phyloP scores from a whole-genome alignment of 2,888 invertebrate genomes.

The Hyposoter dolosus region DNA sequence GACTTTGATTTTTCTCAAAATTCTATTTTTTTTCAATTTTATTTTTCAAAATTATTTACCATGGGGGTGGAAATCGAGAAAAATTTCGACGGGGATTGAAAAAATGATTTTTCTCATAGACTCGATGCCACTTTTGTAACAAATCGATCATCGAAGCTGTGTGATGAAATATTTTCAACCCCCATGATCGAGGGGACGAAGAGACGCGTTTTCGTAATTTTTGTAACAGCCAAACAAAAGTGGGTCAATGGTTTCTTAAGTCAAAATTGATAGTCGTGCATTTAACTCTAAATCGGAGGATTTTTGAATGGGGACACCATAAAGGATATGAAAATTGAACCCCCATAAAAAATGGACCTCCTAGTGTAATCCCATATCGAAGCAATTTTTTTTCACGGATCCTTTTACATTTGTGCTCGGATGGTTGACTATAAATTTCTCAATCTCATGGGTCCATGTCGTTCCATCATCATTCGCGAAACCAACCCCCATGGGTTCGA shows the following conservation, averaged over 20 bases:
- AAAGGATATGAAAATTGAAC: neutral
- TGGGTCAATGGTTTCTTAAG: neutral
- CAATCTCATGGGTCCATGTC: slow-evolving; percentile 2
- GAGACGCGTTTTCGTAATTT: neutral
- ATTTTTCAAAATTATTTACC: too few relatives aligned
- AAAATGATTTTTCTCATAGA: neutral
- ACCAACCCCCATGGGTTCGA: neutral
- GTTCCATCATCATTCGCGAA: neutral
- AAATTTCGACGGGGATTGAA: neutral
- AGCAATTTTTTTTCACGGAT: neutral
- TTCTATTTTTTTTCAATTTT: too few relatives aligned
- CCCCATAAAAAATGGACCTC: neutral
- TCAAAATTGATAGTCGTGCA: neutral
- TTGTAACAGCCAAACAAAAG: neutral
- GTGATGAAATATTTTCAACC: neutral
- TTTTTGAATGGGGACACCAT: neutral
- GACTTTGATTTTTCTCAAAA: too few relatives aligned
- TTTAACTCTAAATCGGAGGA: neutral
- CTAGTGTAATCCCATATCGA: neutral
- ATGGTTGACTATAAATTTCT: slow-evolving; percentile 19
- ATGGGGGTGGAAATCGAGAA: too few relatives aligned
- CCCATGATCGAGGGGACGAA: neutral
- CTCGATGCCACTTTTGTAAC: neutral
- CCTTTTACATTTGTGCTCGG: neutral
- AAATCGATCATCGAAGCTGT: neutral